These are phyloP conservation scores for Irena cyanogastra DNA, from an alignment of 2,113 vertebrate species.

Conservation along the genomic window DNA sequence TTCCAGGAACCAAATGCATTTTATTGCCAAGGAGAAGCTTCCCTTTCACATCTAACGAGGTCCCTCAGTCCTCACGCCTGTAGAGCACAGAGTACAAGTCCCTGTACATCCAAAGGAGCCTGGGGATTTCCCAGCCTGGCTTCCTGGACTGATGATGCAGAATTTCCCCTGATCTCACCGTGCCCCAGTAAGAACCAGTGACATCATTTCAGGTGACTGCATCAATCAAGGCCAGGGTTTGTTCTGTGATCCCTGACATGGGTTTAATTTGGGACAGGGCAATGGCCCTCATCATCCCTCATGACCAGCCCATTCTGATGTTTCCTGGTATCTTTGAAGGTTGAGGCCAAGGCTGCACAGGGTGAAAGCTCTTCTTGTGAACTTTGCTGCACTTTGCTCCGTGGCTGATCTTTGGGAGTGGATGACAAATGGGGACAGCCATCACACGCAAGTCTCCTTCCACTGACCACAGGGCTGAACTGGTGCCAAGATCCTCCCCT, in stretches of 20 bases:
- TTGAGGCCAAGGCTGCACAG: background rate
- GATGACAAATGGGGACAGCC: background rate
- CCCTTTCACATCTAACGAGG: background rate
- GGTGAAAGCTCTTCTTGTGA: background rate
- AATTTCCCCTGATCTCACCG: background rate
- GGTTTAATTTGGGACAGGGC: background rate
- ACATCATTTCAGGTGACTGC: background rate
- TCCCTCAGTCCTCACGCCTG: background rate
- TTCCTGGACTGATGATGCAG: background rate
- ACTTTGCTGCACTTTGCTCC: background rate
- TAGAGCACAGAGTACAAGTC: background rate
- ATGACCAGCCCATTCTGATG: background rate
- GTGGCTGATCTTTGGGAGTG: background rate
- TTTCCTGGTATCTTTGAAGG: background rate
- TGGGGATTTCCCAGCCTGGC: background rate
- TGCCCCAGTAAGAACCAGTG: background rate
- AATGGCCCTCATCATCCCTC: background rate
- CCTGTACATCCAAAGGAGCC: background rate
- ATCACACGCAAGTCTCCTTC: background rate
- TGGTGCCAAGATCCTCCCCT: background rate
- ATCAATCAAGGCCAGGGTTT: background rate
- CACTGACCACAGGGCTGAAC: background rate
- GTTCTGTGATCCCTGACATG: background rate
- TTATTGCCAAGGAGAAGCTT: background rate
- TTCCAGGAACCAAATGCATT: background rate